Percentiles rank a stretch among this genome's conserved stretches.
Conservation (phyloP, 2,888 invertebrate genomes). For the Allacma fusca region DNA sequence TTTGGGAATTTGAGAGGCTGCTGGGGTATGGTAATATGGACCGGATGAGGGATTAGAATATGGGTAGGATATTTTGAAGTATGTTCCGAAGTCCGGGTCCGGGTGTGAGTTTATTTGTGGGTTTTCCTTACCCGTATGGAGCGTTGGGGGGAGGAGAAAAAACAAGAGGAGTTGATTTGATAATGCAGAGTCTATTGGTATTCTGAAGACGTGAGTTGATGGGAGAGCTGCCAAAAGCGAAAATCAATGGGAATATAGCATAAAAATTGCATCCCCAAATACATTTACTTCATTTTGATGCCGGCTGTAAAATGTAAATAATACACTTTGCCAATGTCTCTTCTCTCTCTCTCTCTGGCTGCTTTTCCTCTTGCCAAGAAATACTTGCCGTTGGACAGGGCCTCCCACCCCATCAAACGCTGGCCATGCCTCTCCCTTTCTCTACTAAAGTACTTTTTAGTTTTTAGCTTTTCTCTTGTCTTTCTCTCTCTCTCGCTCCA, state of each 20-base stretch:
- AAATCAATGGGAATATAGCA: slow-evolving; percentile 34
- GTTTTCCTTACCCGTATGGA: too few relatives aligned
- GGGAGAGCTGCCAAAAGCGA: slow-evolving; percentile 35
- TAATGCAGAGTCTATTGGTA: slow-evolving; percentile 44
- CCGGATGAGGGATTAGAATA: too few relatives aligned
- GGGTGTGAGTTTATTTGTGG: too few relatives aligned
- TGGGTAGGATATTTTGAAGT: too few relatives aligned
- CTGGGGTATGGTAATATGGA: too few relatives aligned
- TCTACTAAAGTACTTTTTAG: too few relatives aligned
- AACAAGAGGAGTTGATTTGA: slow-evolving; percentile 35
- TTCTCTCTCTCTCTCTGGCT: neutral
- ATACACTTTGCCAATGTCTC: slow-evolving; percentile 18
- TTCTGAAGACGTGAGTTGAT: slow-evolving; percentile 28
- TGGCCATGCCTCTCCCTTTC: too few relatives aligned
- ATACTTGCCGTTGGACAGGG: neutral
- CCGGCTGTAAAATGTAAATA: slow-evolving; percentile 25
- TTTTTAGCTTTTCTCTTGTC: neutral
- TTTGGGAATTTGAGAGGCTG: too few relatives aligned
- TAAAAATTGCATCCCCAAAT: slow-evolving; percentile 29
- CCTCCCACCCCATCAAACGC: too few relatives aligned
- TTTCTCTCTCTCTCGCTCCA: neutral
- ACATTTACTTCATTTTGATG: slow-evolving; percentile 32
- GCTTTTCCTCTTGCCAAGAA: neutral
- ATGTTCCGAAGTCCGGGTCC: too few relatives aligned
- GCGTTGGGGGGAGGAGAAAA: neutral